Percentiles rank a stretch among this genome's conserved stretches.
phyloP scores from a whole-genome alignment of 2,113 vertebrate genomes.

The Rutilus rutilus region DNA sequence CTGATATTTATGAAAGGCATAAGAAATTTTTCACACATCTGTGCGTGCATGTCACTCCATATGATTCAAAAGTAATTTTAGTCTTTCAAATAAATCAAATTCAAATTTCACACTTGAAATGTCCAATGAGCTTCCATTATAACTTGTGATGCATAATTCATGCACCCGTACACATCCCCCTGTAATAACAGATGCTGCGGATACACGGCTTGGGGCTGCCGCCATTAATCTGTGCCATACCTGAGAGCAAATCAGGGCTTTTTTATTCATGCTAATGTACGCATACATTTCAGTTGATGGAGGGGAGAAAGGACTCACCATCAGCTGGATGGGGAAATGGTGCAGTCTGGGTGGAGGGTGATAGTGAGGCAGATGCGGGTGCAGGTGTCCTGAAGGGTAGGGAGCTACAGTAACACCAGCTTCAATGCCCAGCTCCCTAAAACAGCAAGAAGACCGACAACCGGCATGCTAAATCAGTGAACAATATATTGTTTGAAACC shows the following conservation, averaged over 20 bases:
- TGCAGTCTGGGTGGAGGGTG: slow-evolving; percentile 95
- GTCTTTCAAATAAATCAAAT: slow-evolving; percentile 60
- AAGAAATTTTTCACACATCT: neutral
- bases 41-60: neutral
- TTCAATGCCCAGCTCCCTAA: slow-evolving; percentile 97
- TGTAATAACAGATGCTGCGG: slow-evolving; percentile 69
- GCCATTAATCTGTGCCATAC: slow-evolving; percentile 64
- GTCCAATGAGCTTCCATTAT: slow-evolving; percentile 59
- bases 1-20: neutral
- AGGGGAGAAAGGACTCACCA: slow-evolving; percentile 80
- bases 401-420: slow-evolving; percentile 92
- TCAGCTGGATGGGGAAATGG: slow-evolving; percentile 93
- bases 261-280: slow-evolving; percentile 67
- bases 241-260: slow-evolving; percentile 58
- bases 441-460: slow-evolving; percentile 43
- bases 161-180: slow-evolving; percentile 62
- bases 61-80: slow-evolving; percentile 41
- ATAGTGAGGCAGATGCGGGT: slow-evolving; percentile 95
- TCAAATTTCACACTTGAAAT: slow-evolving; percentile 59
- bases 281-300: slow-evolving; percentile 50
- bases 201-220: slow-evolving; percentile 47
- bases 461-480: neutral
- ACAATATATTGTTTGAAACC: neutral
- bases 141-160: slow-evolving; percentile 73
- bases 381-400: slow-evolving; percentile 91